Evolutionary conservation across 92 coral and sea anemone genomes (phyloP), one percentile per base, ranked within the genome.

Genomic region (Umimayanthus chanpuru): DNA sequence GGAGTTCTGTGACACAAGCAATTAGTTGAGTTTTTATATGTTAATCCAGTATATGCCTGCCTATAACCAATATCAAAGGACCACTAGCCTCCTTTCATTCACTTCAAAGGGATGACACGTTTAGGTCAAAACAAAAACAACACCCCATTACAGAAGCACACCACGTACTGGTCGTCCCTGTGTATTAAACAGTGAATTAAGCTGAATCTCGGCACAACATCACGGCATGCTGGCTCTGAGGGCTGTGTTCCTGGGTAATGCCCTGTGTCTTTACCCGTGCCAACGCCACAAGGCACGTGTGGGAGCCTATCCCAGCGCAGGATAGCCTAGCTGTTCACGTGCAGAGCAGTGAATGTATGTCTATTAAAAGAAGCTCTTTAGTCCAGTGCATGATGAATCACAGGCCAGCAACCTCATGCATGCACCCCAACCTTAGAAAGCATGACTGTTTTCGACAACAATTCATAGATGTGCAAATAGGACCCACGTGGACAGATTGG

Each of bases 401-500:
- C 32, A 50, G 55, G 75, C 81, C 36, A 53, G 76, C 84, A 80
- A 71, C n/a, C 61, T 30, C 36, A 30, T 26, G 58, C 44, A 70
- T 81, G 84, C 67, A 80, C 88, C 80, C 89, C 81, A 88, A 61
- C 77, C 88, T 78, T 82, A 89, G 56, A 88, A 66, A 89, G 89
- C 89, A 93, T 92, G 88, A 90, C 90, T 93, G 93, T 88, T 79
- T 58, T 64, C 80, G 70, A 73, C 77, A 38, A 55, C 38, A 73
- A 82, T 68, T 85, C 76, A 86, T 92, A 86, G 66, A 92, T 91
- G 96, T 89, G 91, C 93, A 95, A 93, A 95, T 91, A 95, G 88
- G 94, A 87, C 85, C 90, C 98, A 95, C 98, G 96, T 95, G 98
- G 81, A 88, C 80, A 86, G 85, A 88, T 73, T 88, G 67, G 90